These are phyloP conservation scores for Timema podura DNA, from an alignment of 2,888 invertebrate genomes.

Conservation along the genomic window DNA sequence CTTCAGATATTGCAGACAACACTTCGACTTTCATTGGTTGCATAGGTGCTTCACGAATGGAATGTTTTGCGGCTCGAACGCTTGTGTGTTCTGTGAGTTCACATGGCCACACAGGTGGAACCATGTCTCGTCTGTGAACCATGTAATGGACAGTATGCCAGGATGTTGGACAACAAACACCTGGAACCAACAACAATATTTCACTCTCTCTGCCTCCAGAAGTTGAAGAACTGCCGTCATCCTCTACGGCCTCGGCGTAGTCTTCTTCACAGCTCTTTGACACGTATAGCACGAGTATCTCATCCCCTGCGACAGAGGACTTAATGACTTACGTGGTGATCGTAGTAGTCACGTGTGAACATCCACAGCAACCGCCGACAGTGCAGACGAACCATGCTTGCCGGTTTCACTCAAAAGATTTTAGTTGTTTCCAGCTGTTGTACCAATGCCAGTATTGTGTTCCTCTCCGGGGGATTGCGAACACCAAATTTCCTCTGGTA, in stretches of 20 bases:
- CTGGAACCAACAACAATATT: no score
- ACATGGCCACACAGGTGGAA: no score
- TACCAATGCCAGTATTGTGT: constrained; percentile 13
- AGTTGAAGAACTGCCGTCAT: neutral
- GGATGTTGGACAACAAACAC: no score
- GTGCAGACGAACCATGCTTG: constrained; percentile 11
- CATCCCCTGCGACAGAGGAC: neutral
- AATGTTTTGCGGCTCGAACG: neutral
- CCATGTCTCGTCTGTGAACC: no score
- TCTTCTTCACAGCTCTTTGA: neutral
- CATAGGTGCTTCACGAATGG: neutral
- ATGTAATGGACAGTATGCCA: no score
- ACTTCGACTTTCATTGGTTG: no score
- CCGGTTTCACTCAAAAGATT: neutral
- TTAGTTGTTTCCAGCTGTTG: constrained; percentile 9
- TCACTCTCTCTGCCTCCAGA: no score
- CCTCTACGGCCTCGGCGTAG: neutral
- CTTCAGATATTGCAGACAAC: neutral
- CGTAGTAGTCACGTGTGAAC: neutral
- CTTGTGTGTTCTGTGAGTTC: neutral
- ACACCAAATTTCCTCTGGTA: constrained; percentile 11
- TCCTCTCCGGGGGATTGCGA: constrained; percentile 2
- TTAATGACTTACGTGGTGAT: neutral
- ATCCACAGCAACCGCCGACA: constrained; percentile 10
- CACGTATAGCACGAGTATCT: neutral